A percentile compares a stretch with the other conserved stretches of the same genome.
These are phyloP conservation scores for Pristionchus pacificus DNA, from an alignment of 1,140 invertebrate species.

Conservation along the genomic window DNA sequence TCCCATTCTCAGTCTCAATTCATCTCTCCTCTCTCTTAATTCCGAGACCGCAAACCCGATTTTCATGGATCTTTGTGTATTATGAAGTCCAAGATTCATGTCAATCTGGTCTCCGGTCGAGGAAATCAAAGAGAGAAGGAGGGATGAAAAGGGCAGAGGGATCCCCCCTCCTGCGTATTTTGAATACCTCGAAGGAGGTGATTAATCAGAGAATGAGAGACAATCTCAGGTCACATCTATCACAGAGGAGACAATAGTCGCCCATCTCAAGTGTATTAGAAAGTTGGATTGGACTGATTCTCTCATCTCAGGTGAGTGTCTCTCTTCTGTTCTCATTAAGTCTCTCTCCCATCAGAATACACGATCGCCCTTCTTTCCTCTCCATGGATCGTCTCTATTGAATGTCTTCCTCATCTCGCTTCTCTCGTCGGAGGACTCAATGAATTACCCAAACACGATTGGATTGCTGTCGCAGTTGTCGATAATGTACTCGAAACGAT, in stretches of 20 bases:
- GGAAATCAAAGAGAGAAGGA: too few species aligned
- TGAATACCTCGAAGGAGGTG: too few species aligned
- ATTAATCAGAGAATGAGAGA: too few species aligned
- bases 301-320: constrained; percentile 2
- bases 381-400: constrained; percentile 23
- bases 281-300: constrained; percentile 13
- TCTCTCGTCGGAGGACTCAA: constrained; percentile 16
- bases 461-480: constrained; percentile 24
- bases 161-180: too few species aligned
- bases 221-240: background rate
- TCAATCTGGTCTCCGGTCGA: too few species aligned
- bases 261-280: background rate
- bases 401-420: constrained; percentile 18
- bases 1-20: too few species aligned
- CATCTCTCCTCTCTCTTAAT: too few species aligned
- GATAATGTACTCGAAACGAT: constrained; percentile 22
- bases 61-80: too few species aligned
- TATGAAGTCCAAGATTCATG: too few species aligned
- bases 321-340: background rate
- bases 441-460: constrained; percentile 16
- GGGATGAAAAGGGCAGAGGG: too few species aligned
- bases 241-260: background rate
- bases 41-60: too few species aligned
- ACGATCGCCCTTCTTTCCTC: constrained; percentile 26
- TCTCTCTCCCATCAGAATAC: constrained; percentile 9